Evolutionary conservation across 1,140 invertebrate species (phyloP), one percentile per base, ranked within the genome.

Genomic region (Drosophila jambulina): DNA sequence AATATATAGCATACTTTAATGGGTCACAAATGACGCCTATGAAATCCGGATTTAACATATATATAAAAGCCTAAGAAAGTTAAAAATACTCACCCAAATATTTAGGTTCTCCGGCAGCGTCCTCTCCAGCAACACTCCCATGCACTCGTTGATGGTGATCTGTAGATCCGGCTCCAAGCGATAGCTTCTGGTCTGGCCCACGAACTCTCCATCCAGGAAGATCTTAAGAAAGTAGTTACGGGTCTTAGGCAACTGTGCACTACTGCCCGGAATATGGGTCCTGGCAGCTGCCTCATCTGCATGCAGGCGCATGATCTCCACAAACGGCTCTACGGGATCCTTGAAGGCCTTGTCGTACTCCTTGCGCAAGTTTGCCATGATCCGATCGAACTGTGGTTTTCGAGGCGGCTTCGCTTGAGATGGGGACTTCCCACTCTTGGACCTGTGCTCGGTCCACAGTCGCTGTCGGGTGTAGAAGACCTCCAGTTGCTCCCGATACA

Each of bases 301-400:
- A 29, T 83, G 74, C 51, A 71, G 75, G 25, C 58, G 78, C 29
- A 92, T 69, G n/a, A 95, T 69, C 23, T 90, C 63, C 9, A 95
- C 83, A 23, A 91, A 77, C 12, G 94, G 94, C 63, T 95, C 94
- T 34, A 93, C 94, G 0, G 94, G 93, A 29, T 93, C 91, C 69
- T 92, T 82, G 34, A 94, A 93, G 45, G 93, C 85, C 36, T 93
- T 90, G 7, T 85, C 72, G 46, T 93, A 93, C 34, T 93, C 87
- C 21, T 80, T 71, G 13, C 69, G 74, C 3, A 93, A 61, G 23
- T 88, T 83, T 10, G 78, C 64, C 76, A 92, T 87, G 9, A 93
- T 69, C 17, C 80, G 54, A 1, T 82, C 76, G 49, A 92, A 82
- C 46, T 92, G 74, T 15, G 93, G 92, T 59, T 93, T 93, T 8